Conservation (phyloP, 2,888 invertebrate genomes). For the Heteromurus nitidus region DNA sequence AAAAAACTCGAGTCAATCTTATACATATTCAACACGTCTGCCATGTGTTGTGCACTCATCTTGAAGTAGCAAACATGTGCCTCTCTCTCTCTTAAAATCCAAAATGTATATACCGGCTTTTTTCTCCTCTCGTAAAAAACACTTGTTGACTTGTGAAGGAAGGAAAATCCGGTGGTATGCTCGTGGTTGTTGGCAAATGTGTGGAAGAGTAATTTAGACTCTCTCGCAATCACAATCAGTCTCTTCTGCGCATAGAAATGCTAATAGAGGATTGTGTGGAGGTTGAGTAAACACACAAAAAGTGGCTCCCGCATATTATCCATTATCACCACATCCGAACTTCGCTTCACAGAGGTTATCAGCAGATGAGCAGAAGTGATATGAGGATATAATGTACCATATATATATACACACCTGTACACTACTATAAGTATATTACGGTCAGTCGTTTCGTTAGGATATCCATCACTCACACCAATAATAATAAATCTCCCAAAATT, state of each 20-base stretch:
- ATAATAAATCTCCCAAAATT: slow-evolving; percentile 1
- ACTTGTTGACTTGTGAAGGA: slow-evolving; percentile 43
- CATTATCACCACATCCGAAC: background rate
- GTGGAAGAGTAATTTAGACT: too few species aligned
- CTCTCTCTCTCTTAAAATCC: too few species aligned
- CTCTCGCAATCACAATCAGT: too few species aligned
- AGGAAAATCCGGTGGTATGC: background rate
- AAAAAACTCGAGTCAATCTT: too few species aligned
- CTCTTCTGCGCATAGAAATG: too few species aligned
- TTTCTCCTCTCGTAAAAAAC: slow-evolving; percentile 26
- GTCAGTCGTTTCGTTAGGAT: background rate
- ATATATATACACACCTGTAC: background rate
- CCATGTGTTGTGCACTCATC: slow-evolving; percentile 52
- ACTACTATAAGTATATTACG: background rate
- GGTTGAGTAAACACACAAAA: background rate
- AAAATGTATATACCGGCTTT: slow-evolving; percentile 41
- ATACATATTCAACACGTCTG: slow-evolving; percentile 30
- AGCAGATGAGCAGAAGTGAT: background rate
- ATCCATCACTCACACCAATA: background rate
- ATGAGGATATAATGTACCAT: background rate
- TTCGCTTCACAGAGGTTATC: background rate
- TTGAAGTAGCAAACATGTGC: background rate
- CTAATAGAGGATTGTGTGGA: background rate
- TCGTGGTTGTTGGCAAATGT: too few species aligned
- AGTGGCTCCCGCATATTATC: background rate